Evolutionary conservation across 2,113 vertebrate species (phyloP).

Genomic region (Labeo catla): DNA sequence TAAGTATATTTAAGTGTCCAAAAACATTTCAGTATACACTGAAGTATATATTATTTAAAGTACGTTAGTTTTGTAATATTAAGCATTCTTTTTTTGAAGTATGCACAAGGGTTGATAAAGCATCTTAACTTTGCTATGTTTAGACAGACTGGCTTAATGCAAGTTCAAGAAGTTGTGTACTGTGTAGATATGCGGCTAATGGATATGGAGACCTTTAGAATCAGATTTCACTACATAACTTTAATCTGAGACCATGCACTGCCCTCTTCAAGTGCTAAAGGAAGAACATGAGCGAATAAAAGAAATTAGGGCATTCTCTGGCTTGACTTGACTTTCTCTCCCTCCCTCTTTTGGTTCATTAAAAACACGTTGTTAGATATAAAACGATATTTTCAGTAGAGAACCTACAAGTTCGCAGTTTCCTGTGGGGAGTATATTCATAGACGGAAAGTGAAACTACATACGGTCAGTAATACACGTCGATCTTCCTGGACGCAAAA

Average conservation of each 20-base stretch:
- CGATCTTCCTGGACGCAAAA: slow-evolving; percentile 50
- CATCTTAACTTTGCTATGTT: background rate
- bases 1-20: background rate
- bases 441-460: slow-evolving; percentile 52
- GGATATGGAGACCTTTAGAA: slow-evolving; percentile 27
- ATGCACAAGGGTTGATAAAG: background rate
- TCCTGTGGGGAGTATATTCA: background rate
- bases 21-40: background rate
- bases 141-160: background rate
- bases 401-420: background rate
- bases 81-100: background rate
- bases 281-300: background rate
- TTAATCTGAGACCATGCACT: slow-evolving; percentile 15
- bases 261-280: background rate
- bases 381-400: background rate
- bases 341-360: background rate
- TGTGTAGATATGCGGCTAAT: background rate
- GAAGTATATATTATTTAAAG: background rate
- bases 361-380: background rate
- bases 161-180: slow-evolving; percentile 16
- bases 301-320: background rate
- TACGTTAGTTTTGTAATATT: background rate
- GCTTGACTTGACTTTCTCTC: too few species aligned
- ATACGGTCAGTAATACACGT: background rate
- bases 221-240: slow-evolving; percentile 41